These are phyloP conservation scores for Drosophila rubida DNA, from an alignment of 2,888 invertebrate genomes.

Conservation along the genomic window DNA sequence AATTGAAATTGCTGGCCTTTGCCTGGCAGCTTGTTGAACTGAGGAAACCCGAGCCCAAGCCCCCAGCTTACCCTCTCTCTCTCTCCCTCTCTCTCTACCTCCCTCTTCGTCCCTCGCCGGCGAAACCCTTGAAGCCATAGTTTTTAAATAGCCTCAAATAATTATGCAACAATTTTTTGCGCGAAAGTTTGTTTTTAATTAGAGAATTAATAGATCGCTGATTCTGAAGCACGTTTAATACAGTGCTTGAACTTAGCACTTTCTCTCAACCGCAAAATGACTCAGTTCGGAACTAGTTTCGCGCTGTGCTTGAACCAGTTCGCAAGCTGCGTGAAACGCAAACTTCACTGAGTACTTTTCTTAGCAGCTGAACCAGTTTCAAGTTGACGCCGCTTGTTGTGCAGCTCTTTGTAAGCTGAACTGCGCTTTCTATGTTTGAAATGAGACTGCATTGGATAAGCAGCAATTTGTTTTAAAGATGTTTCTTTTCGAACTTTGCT, in stretches of 20 bases:
- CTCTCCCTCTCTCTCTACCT: neutral
- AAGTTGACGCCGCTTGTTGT: neutral
- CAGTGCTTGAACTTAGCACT: neutral
- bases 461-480: too few species aligned
- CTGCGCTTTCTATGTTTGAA: neutral
- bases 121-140: conserved; percentile 8
- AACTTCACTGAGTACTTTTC: neutral
- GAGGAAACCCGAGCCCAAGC: neutral
- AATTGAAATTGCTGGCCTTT: conserved; percentile 65
- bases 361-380: neutral
- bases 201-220: conserved; percentile 32
- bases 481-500: too few species aligned
- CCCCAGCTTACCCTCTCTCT: neutral
- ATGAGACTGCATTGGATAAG: neutral
- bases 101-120: neutral
- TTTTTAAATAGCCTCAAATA: conserved; percentile 20
- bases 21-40: conserved; percentile 18
- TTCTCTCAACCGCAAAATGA: neutral
- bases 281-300: conserved; percentile 2
- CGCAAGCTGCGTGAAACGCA: neutral
- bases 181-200: conserved; percentile 28
- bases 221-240: conserved; percentile 13
- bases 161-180: conserved; percentile 18
- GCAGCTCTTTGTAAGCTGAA: neutral
- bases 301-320: neutral